Evolutionary conservation across 1,140 invertebrate species (phyloP).

Genomic region (Zaprionus ghesquierei): DNA sequence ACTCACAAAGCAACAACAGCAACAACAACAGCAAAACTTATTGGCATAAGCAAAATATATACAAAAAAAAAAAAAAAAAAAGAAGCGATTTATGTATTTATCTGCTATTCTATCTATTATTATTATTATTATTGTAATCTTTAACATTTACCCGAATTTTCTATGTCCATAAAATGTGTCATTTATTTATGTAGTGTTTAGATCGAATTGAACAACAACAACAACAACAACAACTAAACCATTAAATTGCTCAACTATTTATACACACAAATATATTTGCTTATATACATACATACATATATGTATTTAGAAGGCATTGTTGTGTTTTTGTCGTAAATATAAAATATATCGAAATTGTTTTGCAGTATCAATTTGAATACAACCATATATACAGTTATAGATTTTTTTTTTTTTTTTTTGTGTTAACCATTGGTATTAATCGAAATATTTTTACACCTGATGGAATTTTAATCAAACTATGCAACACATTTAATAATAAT

Average conservation of each 20-base stretch:
- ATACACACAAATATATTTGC: constrained; percentile 1
- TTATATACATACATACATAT: no score
- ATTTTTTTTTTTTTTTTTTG: no score
- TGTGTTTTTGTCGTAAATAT: constrained; percentile 21
- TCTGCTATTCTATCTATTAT: constrained; percentile 59
- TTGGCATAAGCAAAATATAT: no score
- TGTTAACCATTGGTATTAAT: constrained; percentile 76
- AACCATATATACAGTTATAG: no score
- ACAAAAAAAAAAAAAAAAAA: no score
- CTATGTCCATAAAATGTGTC: constrained; percentile 79
- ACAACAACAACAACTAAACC: constrained; percentile 6
- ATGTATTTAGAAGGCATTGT: background rate
- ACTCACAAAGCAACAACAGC: constrained; percentile 31
- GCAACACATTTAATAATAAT: constrained; percentile 71
- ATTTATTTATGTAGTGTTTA: constrained; percentile 75
- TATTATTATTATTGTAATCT: no score
- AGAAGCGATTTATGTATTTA: constrained; percentile 65
- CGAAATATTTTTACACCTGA: constrained; percentile 56
- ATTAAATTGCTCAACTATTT: constrained; percentile 43
- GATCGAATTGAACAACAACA: constrained; percentile 18
- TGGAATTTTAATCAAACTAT: constrained; percentile 59
- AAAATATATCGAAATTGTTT: constrained; percentile 35
- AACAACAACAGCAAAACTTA: constrained; percentile 6
- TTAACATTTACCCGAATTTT: constrained; percentile 67
- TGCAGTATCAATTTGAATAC: constrained; percentile 39